Percentiles rank a stretch among this genome's conserved stretches.
Conservation (phyloP, 2,888 invertebrate genomes). For the Bellardia bayeri region DNA sequence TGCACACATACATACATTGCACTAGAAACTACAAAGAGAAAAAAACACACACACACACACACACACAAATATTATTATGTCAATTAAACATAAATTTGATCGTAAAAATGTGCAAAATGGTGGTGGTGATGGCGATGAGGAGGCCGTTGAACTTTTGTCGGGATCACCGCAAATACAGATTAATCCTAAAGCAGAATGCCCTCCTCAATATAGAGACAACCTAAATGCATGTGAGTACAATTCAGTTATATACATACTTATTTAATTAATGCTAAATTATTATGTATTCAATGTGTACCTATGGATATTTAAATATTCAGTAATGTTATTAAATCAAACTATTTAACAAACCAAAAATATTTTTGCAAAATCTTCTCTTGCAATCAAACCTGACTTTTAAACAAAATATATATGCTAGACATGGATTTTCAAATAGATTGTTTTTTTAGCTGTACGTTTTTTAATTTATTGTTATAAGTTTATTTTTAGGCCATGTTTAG, state of each 20-base stretch:
- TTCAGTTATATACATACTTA: neutral
- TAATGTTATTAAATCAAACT: too few species aligned
- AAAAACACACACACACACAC: neutral
- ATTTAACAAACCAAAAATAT: too few species aligned
- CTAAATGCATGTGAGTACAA: slow-evolving; percentile 51
- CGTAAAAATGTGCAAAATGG: slow-evolving; percentile 17
- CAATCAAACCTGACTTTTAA: neutral
- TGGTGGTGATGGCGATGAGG: slow-evolving; percentile 45
- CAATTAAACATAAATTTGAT: slow-evolving; percentile 43
- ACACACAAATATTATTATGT: slow-evolving; percentile 31
- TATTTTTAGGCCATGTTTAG: neutral
- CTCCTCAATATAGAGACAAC: slow-evolving; percentile 24
- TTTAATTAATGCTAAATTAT: neutral
- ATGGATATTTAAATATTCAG: too few species aligned
- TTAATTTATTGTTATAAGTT: neutral
- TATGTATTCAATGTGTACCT: too few species aligned
- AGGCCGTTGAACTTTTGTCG: slow-evolving; percentile 62
- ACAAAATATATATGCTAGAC: neutral
- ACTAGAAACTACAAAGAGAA: neutral
- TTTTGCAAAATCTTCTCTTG: neutral
- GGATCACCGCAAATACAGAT: slow-evolving; percentile 33
- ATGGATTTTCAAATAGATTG: neutral
- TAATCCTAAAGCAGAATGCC: slow-evolving; percentile 3
- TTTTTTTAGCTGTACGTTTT: neutral
- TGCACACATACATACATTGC: too few species aligned